Conservation (phyloP, 1,140 invertebrate genomes). For the Helicoverpa armigera region DNA sequence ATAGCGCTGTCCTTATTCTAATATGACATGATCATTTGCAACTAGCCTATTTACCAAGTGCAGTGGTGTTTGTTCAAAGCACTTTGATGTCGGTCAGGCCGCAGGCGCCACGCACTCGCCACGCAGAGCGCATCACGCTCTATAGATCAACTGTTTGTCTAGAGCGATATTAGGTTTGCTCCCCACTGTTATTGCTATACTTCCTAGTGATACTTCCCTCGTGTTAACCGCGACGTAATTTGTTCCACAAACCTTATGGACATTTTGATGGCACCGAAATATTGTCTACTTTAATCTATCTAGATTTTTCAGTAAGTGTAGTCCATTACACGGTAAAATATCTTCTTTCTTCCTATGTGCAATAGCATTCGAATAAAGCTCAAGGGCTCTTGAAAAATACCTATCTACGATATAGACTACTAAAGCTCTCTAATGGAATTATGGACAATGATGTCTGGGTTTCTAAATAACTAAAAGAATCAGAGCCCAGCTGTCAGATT, state of each 20-base stretch:
- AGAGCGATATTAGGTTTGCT: conserved; percentile 71
- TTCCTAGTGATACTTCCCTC: conserved; percentile 16
- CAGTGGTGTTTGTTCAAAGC: conserved; percentile 51
- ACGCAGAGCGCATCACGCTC: conserved; percentile 36
- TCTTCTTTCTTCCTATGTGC: too few relatives aligned
- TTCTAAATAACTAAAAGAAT: neutral
- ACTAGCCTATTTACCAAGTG: conserved; percentile 36
- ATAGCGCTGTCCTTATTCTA: neutral
- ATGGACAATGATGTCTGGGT: too few relatives aligned
- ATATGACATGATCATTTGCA: conserved; percentile 29
- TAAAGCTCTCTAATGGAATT: too few relatives aligned
- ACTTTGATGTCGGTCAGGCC: conserved; percentile 70
- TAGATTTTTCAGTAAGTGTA: too few relatives aligned
- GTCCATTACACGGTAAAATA: too few relatives aligned
- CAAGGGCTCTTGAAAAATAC: too few relatives aligned
- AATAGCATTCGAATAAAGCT: too few relatives aligned
- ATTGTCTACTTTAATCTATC: neutral
- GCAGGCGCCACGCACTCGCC: conserved; percentile 57
- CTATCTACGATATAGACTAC: too few relatives aligned
- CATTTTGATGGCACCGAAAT: neutral
- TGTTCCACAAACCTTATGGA: neutral
- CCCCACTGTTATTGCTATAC: conserved; percentile 65
- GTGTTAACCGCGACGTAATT: conserved; percentile 3
- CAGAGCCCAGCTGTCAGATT: conserved; percentile 12
- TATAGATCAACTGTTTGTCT: conserved; percentile 69